Evolutionary conservation across 2,113 vertebrate genomes (phyloP).

Genomic region (Myrmophylax atrothorax): DNA sequence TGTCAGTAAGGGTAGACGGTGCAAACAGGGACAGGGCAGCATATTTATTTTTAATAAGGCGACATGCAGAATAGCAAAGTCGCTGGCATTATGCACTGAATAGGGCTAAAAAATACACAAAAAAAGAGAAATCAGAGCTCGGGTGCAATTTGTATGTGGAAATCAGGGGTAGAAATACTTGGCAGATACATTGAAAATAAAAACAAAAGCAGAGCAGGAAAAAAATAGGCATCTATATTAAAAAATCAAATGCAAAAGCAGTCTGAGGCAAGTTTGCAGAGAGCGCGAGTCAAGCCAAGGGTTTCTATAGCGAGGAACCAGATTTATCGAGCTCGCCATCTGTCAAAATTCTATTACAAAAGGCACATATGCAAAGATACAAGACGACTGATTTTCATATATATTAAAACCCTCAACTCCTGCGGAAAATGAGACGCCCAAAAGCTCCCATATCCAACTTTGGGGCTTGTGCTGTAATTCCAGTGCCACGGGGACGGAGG

Average conservation of each 20-base stretch:
- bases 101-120: not conserved
- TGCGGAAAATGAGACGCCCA: slow-evolving; percentile 84
- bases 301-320: slow-evolving; percentile 75
- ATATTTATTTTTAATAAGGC: slow-evolving; percentile 83
- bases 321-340: slow-evolving; percentile 82
- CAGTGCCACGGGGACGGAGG: not conserved
- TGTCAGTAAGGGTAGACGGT: slow-evolving; percentile 79
- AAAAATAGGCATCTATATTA: slow-evolving; percentile 64
- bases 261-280: slow-evolving; percentile 78
- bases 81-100: slow-evolving; percentile 60
- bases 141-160: slow-evolving; percentile 58
- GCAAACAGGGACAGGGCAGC: slow-evolving; percentile 75
- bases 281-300: slow-evolving; percentile 76
- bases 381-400: slow-evolving; percentile 96
- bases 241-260: slow-evolving; percentile 74
- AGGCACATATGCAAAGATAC: slow-evolving; percentile 86
- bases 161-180: slow-evolving; percentile 65
- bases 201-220: slow-evolving; percentile 69
- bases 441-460: slow-evolving; percentile 80
- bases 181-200: slow-evolving; percentile 68
- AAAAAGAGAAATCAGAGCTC: slow-evolving; percentile 27
- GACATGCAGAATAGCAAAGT: slow-evolving; percentile 66
- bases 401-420: slow-evolving; percentile 94
- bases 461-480: slow-evolving; percentile 62
- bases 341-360: slow-evolving; percentile 88